These are phyloP conservation scores for Hiodon alosoides DNA, from an alignment of 2,113 vertebrate genomes.

Conservation along the genomic window DNA sequence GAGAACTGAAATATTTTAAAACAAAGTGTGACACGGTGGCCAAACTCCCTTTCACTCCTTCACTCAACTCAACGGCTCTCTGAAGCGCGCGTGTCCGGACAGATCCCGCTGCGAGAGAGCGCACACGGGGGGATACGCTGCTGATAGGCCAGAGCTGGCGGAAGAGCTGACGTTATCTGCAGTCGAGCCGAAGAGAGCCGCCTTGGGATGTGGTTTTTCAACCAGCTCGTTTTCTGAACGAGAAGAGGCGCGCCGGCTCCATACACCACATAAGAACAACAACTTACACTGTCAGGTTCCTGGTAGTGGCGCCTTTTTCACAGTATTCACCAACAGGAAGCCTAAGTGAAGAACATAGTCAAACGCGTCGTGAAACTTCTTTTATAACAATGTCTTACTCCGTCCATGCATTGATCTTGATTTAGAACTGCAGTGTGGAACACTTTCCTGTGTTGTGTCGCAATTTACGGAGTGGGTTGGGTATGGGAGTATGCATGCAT, in stretches of 20 bases:
- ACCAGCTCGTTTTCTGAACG: neutral
- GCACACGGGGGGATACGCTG: neutral
- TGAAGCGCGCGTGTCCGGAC: too few species aligned
- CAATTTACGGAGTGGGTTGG: too few species aligned
- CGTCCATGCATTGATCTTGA: too few species aligned
- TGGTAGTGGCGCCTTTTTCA: neutral
- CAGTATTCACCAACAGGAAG: neutral
- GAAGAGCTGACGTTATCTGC: neutral
- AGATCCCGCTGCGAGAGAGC: too few species aligned
- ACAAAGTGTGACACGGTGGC: too few species aligned
- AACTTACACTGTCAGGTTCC: neutral
- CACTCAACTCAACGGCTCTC: too few species aligned
- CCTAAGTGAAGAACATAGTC: neutral
- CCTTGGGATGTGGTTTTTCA: conserved; percentile 17
- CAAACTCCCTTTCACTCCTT: too few species aligned
- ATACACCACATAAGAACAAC: conserved; percentile 2
- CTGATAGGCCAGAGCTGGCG: neutral
- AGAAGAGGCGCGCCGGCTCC: neutral
- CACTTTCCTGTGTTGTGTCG: too few species aligned
- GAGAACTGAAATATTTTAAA: too few species aligned
- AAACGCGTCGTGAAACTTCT: neutral
- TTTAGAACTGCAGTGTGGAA: too few species aligned
- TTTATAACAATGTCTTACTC: too few species aligned
- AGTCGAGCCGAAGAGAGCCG: neutral
- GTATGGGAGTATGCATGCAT: too few species aligned